Conservation (phyloP, 2,888 invertebrate species). For the Endomychus coccineus region DNA sequence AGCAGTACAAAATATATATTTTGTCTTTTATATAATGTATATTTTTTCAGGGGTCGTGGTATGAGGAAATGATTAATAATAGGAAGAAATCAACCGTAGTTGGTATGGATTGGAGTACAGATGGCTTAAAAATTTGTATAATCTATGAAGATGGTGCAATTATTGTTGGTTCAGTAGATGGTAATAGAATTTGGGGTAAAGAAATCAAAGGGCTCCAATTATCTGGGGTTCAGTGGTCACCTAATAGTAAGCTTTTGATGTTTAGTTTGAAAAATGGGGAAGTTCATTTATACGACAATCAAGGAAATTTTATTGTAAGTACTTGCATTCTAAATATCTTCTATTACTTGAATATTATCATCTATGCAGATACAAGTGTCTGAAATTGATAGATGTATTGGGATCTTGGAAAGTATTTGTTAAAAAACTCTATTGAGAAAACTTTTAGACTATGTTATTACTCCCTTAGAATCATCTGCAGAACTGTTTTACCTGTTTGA, state of each 20-base stretch:
- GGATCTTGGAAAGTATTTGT: no score
- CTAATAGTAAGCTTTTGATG: slow-evolving; percentile 81
- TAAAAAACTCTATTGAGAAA: no score
- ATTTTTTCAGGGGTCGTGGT: slow-evolving; percentile 75
- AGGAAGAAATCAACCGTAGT: slow-evolving; percentile 94
- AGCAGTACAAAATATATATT: background rate
- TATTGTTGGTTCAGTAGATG: slow-evolving; percentile 94
- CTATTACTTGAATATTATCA: no score
- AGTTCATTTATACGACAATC: slow-evolving; percentile 89
- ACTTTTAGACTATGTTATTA: no score
- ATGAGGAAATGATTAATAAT: slow-evolving; percentile 99
- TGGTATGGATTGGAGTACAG: slow-evolving; percentile 96
- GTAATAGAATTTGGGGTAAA: slow-evolving; percentile 97
- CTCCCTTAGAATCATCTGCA: no score
- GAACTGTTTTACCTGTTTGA: no score
- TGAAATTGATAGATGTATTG: no score
- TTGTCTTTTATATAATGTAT: background rate
- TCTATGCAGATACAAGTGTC: no score
- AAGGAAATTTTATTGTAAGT: slow-evolving; percentile 69
- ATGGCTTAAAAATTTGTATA: slow-evolving; percentile 96
- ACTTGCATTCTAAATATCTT: no score
- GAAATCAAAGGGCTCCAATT: slow-evolving; percentile 82
- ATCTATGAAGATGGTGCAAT: slow-evolving; percentile 98
- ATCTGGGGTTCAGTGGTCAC: slow-evolving; percentile 92
- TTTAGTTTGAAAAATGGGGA: slow-evolving; percentile 89